These are phyloP conservation scores for Daktulosphaira vitifoliae DNA, from an alignment of 1,140 invertebrate species.

Conservation along the genomic window DNA sequence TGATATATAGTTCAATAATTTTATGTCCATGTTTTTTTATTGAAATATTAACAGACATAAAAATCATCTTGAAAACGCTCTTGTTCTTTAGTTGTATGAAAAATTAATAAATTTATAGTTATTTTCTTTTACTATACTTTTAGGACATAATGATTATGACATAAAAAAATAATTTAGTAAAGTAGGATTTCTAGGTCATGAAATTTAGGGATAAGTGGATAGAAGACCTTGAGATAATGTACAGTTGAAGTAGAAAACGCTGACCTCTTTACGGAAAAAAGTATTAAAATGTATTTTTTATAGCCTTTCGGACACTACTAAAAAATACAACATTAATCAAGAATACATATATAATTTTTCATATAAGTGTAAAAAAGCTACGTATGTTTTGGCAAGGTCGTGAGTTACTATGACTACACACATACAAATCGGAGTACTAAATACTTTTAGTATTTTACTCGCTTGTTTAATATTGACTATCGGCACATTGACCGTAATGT, in stretches of 20 bases:
- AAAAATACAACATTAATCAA: conserved; percentile 29
- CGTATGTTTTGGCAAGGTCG: conserved; percentile 26
- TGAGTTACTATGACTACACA: conserved; percentile 5
- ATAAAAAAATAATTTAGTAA: too few species aligned
- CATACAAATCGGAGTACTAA: conserved; percentile 25
- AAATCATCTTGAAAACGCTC: too few species aligned
- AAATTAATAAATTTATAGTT: too few species aligned
- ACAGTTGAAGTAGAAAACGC: conserved; percentile 9
- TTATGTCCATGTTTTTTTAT: too few species aligned
- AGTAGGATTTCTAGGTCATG: conserved; percentile 16
- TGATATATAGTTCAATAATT: too few species aligned
- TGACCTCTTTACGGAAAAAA: conserved; percentile 8
- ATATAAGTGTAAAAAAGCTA: background rate
- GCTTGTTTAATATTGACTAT: background rate
- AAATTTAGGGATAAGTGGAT: background rate
- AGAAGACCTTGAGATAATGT: conserved; percentile 23
- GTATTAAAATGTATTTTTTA: background rate
- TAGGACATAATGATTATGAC: too few species aligned
- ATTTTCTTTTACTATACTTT: too few species aligned
- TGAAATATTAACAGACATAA: too few species aligned
- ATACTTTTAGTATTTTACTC: background rate
- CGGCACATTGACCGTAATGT: background rate
- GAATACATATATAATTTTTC: conserved; percentile 1
- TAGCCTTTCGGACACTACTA: conserved; percentile 9
- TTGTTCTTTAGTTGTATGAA: too few species aligned